Evolutionary conservation across 1,140 invertebrate species (phyloP).

Genomic region (Panulirus ornatus): DNA sequence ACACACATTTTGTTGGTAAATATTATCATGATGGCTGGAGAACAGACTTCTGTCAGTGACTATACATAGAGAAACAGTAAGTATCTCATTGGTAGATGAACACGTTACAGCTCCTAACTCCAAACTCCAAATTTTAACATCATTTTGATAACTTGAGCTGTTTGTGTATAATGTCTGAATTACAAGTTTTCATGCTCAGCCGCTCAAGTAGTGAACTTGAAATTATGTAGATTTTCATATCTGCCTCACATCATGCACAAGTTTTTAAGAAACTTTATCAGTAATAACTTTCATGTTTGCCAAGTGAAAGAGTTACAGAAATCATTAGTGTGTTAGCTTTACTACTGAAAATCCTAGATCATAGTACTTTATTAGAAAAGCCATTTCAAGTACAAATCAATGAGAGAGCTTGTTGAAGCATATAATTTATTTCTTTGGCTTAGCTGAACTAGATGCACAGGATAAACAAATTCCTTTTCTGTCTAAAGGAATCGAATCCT

Average conservation of each 20-base stretch:
- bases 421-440: constrained; percentile 60
- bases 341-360: constrained; percentile 12
- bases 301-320: background rate
- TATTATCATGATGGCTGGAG: no score
- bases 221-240: background rate
- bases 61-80: no score
- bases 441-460: constrained; percentile 70
- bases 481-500: constrained; percentile 62
- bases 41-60: no score
- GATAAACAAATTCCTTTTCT: constrained; percentile 62
- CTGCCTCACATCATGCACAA: background rate
- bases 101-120: no score
- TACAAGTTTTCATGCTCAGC: background rate
- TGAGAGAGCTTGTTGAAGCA: constrained; percentile 39
- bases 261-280: background rate
- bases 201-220: background rate
- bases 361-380: constrained; percentile 9
- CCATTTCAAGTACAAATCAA: constrained; percentile 11
- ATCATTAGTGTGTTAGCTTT: constrained; percentile 39
- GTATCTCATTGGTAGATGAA: no score
- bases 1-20: no score
- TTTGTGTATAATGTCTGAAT: no score
- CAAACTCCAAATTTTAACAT: no score
- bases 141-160: no score
- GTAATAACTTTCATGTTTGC: background rate